Evolutionary conservation across 2,888 invertebrate genomes (phyloP).

Genomic region (Lepas anatifera): DNA sequence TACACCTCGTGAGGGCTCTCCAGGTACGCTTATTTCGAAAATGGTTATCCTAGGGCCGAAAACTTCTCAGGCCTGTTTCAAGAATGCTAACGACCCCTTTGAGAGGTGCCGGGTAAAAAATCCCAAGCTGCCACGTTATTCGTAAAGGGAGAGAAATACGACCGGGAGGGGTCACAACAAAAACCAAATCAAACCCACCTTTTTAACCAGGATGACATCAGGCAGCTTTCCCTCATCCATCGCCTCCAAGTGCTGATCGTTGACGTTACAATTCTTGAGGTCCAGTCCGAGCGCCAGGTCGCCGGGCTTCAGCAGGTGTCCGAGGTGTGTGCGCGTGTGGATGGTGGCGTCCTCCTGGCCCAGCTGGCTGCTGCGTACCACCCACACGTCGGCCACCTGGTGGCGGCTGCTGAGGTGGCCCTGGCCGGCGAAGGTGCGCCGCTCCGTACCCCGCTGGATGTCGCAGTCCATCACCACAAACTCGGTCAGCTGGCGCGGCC

Average conservation of each 20-base stretch:
- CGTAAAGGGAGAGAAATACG: too few species aligned
- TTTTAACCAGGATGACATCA: slow-evolving; percentile 90
- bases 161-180: too few species aligned
- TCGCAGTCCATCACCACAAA: slow-evolving; percentile 84
- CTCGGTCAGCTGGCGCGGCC: slow-evolving; percentile 79
- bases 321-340: slow-evolving; percentile 85
- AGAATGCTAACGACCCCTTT: too few species aligned
- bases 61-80: too few species aligned
- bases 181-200: slow-evolving; percentile 33
- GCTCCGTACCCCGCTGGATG: neutral
- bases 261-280: slow-evolving; percentile 78
- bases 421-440: slow-evolving; percentile 9
- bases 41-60: too few species aligned
- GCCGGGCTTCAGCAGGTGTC: slow-evolving; percentile 81
- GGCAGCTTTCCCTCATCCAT: slow-evolving; percentile 52
- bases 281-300: slow-evolving; percentile 89
- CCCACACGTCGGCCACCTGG: slow-evolving; percentile 87
- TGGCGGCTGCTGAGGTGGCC: slow-evolving; percentile 18
- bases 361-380: slow-evolving; percentile 72
- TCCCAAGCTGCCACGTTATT: too few species aligned
- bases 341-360: slow-evolving; percentile 63
- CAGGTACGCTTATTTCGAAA: too few species aligned
- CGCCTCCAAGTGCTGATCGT: slow-evolving; percentile 77
- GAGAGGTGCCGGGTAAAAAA: too few species aligned
- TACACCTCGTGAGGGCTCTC: too few species aligned